phyloP scores from a whole-genome alignment of 2,113 vertebrate species.

The Tringa solitaria region DNA sequence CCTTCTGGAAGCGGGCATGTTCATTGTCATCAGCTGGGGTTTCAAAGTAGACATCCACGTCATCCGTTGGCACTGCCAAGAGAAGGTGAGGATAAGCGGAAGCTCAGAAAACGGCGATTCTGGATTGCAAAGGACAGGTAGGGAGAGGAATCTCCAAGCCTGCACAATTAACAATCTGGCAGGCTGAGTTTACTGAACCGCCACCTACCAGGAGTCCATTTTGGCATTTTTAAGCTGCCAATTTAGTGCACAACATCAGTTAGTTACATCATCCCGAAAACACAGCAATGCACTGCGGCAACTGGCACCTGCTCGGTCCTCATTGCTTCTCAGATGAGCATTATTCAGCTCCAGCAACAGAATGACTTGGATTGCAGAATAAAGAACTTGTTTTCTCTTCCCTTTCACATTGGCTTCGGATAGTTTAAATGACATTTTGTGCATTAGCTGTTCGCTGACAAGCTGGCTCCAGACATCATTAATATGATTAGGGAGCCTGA shows the following conservation, averaged over 20 bases:
- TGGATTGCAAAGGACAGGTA: neutral
- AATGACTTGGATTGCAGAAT: neutral
- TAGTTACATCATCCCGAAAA: neutral
- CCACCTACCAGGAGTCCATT: neutral
- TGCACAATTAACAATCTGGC: neutral
- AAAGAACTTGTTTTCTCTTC: neutral
- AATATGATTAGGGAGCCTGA: neutral
- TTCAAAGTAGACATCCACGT: conserved; percentile 97
- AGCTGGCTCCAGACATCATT: conserved; percentile 8
- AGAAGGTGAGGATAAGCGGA: neutral
- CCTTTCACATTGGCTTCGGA: neutral
- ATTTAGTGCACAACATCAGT: neutral
- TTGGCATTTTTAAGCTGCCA: neutral
- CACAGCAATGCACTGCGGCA: neutral
- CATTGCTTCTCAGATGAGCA: neutral
- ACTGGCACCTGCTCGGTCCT: neutral
- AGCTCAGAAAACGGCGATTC: neutral
- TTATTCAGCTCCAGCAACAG: neutral
- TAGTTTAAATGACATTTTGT: neutral
- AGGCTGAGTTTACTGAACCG: neutral
- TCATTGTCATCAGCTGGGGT: conserved; percentile 94
- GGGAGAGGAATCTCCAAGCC: neutral
- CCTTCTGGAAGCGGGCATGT: conserved; percentile 95
- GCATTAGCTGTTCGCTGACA: neutral
- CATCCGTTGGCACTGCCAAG: conserved; percentile 83